phyloP scores from a whole-genome alignment of 2,797 vertebrate genomes.

The Podargus strigoides region DNA sequence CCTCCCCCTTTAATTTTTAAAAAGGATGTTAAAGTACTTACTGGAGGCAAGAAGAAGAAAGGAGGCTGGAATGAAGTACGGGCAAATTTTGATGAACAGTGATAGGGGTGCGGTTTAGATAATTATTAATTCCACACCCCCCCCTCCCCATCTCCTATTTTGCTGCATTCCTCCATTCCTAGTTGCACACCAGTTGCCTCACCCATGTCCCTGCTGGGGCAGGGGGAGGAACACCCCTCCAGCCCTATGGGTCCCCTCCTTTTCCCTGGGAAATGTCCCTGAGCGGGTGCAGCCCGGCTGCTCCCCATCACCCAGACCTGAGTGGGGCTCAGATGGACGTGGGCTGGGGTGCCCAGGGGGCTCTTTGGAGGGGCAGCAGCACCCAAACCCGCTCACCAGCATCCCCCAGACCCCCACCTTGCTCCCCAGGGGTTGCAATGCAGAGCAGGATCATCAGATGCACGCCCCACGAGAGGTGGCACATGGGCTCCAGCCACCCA shows the following conservation, averaged over 20 bases:
- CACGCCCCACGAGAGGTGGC: fast-evolving
- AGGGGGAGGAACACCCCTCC: background rate
- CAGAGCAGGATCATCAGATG: background rate
- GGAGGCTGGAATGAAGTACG: background rate
- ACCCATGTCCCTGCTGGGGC: background rate
- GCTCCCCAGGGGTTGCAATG: background rate
- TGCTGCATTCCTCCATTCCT: background rate
- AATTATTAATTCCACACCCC: conserved; percentile 43
- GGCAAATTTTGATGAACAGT: conserved; percentile 23
- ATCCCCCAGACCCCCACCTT: fast-evolving
- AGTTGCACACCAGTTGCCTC: conserved; percentile 30
- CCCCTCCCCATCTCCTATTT: background rate
- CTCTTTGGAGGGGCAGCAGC: background rate
- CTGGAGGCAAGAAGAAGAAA: conserved; percentile 36
- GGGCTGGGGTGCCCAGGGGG: background rate
- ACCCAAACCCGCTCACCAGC: fast-evolving
- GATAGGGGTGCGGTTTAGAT: conserved; percentile 10
- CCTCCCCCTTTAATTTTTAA: conserved; percentile 70
- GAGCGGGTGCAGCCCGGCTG: background rate
- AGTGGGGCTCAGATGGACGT: fast-evolving
- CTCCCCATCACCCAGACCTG: fast-evolving
- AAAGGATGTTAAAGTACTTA: conserved; percentile 66
- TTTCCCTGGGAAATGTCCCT: fast-evolving
- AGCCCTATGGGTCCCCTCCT: fast-evolving
- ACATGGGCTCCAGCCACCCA: fast-evolving